A percentile compares a stretch with the other conserved stretches of the same genome.
These are phyloP conservation scores for Stegodyphus mimosarum DNA, from an alignment of 1,140 invertebrate genomes.

Conservation along the genomic window DNA sequence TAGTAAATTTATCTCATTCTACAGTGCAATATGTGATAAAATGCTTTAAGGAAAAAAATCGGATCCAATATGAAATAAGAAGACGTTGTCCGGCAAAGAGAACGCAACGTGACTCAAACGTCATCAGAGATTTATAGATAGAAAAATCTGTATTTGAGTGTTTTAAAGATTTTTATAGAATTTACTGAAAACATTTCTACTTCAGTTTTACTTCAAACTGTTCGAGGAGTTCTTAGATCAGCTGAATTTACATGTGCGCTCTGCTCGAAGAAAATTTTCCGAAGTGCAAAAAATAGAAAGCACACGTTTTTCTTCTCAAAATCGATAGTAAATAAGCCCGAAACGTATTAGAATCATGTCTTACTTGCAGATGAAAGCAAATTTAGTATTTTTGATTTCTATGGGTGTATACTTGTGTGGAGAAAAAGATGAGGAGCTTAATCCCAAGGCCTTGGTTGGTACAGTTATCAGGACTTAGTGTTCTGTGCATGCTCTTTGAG, in stretches of 20 bases:
- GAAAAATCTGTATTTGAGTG: not conserved
- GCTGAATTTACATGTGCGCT: not conserved
- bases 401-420: no score
- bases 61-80: not conserved
- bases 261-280: not conserved
- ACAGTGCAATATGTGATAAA: not conserved
- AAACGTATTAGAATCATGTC: no score
- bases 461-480: no score
- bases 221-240: not conserved
- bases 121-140: not conserved
- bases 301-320: no score
- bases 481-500: no score
- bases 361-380: no score
- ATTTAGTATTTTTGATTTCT: no score
- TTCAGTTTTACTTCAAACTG: not conserved
- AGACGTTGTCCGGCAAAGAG: not conserved
- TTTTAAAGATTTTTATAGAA: not conserved
- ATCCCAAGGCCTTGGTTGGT: no score
- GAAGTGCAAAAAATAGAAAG: no score
- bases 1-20: no score
- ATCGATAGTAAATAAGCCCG: no score
- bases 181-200: not conserved
- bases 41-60: not conserved
- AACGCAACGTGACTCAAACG: not conserved
- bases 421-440: no score